Conservation (phyloP, 2,797 vertebrate species). For the Pseudomugil gertrudae region DNA sequence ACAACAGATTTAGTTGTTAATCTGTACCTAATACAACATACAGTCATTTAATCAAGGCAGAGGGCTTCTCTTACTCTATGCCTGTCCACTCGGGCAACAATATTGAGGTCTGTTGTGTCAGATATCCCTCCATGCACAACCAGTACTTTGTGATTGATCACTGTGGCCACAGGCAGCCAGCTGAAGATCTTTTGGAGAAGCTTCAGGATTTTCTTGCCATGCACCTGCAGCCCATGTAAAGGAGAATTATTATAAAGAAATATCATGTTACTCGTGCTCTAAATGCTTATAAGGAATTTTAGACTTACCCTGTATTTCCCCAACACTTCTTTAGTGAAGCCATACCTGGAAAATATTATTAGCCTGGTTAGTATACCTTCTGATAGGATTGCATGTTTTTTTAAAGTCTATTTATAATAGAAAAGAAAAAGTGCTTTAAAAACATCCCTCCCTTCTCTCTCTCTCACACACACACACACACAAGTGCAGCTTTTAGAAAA, state of each 20-base stretch:
- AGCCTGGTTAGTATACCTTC: constrained; percentile 7
- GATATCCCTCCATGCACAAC: constrained; percentile 93
- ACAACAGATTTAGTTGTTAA: neutral
- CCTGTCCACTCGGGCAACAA: constrained; percentile 85
- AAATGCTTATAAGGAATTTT: neutral
- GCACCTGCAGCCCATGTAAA: constrained; percentile 72
- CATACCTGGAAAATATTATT: constrained; percentile 84
- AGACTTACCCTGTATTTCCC: constrained; percentile 91
- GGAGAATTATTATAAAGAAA: neutral
- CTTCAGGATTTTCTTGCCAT: constrained; percentile 91
- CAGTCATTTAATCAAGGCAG: neutral
- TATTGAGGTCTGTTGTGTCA: constrained; percentile 86
- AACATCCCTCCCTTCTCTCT: too few relatives aligned
- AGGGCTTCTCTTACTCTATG: constrained; percentile 83
- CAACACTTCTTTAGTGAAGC: constrained; percentile 94
- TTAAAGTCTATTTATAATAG: neutral
- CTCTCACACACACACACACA: too few relatives aligned
- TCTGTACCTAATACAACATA: neutral
- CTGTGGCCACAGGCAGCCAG: constrained; percentile 91
- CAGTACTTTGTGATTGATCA: constrained; percentile 91
- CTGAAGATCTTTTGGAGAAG: constrained; percentile 91
- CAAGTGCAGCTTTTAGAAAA: too few relatives aligned
- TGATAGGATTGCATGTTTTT: neutral
- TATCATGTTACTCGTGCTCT: neutral
- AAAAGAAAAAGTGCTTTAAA: too few relatives aligned